Evolutionary conservation across 2,797 vertebrate genomes (phyloP), one percentile per base, ranked within the genome.

Genomic region (Semaprochilodus insignis): DNA sequence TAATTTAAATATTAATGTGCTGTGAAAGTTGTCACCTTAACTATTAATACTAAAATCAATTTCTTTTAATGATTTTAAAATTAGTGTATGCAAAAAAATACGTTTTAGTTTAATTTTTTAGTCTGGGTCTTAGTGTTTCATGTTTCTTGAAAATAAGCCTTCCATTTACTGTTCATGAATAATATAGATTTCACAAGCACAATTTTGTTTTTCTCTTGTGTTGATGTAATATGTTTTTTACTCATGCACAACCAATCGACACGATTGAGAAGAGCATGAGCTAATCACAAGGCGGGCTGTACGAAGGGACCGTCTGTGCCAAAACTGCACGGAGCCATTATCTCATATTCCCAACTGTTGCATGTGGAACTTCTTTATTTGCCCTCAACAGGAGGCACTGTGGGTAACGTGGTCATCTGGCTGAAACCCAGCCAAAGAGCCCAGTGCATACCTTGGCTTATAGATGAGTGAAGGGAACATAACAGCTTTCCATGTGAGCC

Each of bases 291-390:
- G 86, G 85, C 84, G 7, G 86, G 90, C 88, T 87, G 60, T 88
- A 27, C 86, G 72, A 91, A 83, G 87, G 85, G 81, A 81, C 92
- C 91, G 93, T 93, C 91, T 93, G 93, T 88, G 87, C 83, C 62
- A 72, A 83, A 76, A 81, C 77, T 72, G 70, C 78, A 82, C n/a
- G 81, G 85, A 11, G 85, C 0, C 55, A 19, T 70, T 87, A 88
- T 84, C 90, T 89, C 91, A 88, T 74, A 11, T 21, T 36, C 86
- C 85, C 80, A 31, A 72, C 34, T 84, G 57, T 82, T 81, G 86
- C 82, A 86, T 84, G 80, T 80, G 85, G 79, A 87, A 72, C 81
- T 63, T 75, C 78, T 90, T 85, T 83, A 86, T 77, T 87, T 84
- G 86, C 85, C 86, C 87, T 91, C 89, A 86, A 81, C 77, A 67